phyloP scores from a whole-genome alignment of 2,797 vertebrate species.

The Gorsachius magnificus region DNA sequence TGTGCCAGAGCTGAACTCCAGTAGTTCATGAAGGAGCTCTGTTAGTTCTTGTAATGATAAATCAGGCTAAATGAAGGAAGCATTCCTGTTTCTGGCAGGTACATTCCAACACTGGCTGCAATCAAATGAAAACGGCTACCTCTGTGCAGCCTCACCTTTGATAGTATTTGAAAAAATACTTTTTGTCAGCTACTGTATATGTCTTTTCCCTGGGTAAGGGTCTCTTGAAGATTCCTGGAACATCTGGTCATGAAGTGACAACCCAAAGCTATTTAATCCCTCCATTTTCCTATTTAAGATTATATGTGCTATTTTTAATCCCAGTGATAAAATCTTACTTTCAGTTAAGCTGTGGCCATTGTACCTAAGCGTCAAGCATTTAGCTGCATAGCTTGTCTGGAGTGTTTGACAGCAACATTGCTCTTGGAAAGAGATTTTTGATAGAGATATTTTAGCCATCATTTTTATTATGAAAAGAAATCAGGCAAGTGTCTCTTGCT shows the following conservation, averaged over 20 bases:
- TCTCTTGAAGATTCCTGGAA: constrained; percentile 6
- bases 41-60: constrained; percentile 54
- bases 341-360: neutral
- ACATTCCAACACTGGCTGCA: constrained; percentile 32
- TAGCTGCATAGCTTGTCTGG: neutral
- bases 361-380: neutral
- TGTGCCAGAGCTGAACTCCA: neutral
- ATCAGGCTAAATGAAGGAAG: constrained; percentile 47
- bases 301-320: neutral
- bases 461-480: neutral
- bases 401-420: constrained; percentile 1
- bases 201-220: neutral
- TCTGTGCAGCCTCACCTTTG: constrained; percentile 23
- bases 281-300: neutral
- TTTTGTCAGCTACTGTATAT: constrained; percentile 24
- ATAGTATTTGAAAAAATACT: constrained; percentile 32
- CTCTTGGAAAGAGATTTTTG: constrained; percentile 20
- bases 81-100: constrained; percentile 49
- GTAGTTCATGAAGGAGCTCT: constrained; percentile 19
- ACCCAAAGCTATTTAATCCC: neutral
- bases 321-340: constrained; percentile 32
- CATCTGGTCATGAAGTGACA: neutral
- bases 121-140: neutral
- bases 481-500: neutral
- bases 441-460: neutral